Percentiles rank a stretch among this genome's conserved stretches.
These are phyloP conservation scores for Auanema sp. DNA, from an alignment of 2,888 invertebrate genomes.

Conservation along the genomic window DNA sequence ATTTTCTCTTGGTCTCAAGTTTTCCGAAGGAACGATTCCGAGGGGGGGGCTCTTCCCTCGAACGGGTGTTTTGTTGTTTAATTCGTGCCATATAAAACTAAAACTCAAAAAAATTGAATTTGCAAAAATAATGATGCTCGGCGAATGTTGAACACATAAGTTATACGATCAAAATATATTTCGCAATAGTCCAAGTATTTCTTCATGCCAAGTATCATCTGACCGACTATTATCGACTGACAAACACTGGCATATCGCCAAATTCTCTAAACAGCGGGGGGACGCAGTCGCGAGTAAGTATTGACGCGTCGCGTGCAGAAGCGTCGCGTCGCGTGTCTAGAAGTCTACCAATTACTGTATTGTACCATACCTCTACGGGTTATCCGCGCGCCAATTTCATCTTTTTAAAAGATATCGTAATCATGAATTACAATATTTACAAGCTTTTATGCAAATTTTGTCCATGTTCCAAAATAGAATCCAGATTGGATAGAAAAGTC, in stretches of 20 bases:
- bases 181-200: background rate
- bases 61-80: slow-evolving; percentile 12
- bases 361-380: slow-evolving; percentile 17
- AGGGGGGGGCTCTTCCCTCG: background rate
- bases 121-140: background rate
- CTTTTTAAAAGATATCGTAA: slow-evolving; percentile 5
- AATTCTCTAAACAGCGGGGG: background rate
- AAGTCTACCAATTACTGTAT: slow-evolving; percentile 20
- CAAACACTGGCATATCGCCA: slow-evolving; percentile 6
- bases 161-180: background rate
- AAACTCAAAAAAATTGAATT: background rate
- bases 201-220: background rate
- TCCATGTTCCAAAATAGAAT: too few species aligned
- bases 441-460: too few species aligned
- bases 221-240: background rate
- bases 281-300: background rate
- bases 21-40: slow-evolving; percentile 5
- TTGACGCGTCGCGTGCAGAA: slow-evolving; percentile 11
- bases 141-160: background rate
- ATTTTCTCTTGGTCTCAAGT: slow-evolving; percentile 6
- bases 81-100: slow-evolving; percentile 5
- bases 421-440: too few species aligned
- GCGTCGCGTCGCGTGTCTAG: slow-evolving; percentile 9
- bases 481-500: too few species aligned
- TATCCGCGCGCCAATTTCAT: slow-evolving; percentile 24